phyloP scores from a whole-genome alignment of 2,888 invertebrate genomes.

The Apoderus coryli region DNA sequence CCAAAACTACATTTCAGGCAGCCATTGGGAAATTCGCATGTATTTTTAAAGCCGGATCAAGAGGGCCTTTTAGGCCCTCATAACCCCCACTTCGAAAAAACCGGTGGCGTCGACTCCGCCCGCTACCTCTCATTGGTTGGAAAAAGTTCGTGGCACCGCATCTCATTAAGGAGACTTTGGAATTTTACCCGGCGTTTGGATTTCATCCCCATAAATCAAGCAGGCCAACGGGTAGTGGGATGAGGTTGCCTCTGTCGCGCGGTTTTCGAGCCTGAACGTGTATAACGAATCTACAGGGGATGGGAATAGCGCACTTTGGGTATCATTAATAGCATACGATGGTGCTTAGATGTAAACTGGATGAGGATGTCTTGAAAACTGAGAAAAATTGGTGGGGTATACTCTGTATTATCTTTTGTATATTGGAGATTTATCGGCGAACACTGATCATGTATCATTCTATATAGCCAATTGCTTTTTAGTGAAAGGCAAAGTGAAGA shows the following conservation, averaged over 20 bases:
- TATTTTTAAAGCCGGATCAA: conserved; percentile 33
- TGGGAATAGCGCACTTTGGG: too few species aligned
- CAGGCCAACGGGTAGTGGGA: conserved; percentile 19
- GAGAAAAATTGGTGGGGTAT: conserved; percentile 25
- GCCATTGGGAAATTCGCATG: conserved; percentile 33
- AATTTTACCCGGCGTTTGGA: conserved; percentile 32
- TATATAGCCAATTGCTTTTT: conserved; percentile 14
- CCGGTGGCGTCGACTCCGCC: conserved; percentile 25
- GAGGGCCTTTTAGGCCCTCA: conserved; percentile 27
- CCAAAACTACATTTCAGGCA: conserved; percentile 32
- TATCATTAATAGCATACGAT: too few species aligned
- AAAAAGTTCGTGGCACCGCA: conserved; percentile 33
- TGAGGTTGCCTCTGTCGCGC: too few species aligned
- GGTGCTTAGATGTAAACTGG: too few species aligned
- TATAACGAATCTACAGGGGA: too few species aligned
- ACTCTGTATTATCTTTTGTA: conserved; percentile 13
- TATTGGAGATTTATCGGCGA: conserved; percentile 26
- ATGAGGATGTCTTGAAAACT: conserved; percentile 28
- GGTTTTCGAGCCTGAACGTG: too few species aligned
- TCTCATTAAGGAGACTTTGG: conserved; percentile 34
- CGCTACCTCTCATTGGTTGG: conserved; percentile 30
- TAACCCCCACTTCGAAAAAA: conserved; percentile 29
- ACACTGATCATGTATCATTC: conserved; percentile 24
- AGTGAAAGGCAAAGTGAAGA: too few species aligned
- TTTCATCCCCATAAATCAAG: conserved; percentile 32